Evolutionary conservation across 2,113 vertebrate species (phyloP), one percentile per base, ranked within the genome.

Genomic region (Acanthisitta chloris): DNA sequence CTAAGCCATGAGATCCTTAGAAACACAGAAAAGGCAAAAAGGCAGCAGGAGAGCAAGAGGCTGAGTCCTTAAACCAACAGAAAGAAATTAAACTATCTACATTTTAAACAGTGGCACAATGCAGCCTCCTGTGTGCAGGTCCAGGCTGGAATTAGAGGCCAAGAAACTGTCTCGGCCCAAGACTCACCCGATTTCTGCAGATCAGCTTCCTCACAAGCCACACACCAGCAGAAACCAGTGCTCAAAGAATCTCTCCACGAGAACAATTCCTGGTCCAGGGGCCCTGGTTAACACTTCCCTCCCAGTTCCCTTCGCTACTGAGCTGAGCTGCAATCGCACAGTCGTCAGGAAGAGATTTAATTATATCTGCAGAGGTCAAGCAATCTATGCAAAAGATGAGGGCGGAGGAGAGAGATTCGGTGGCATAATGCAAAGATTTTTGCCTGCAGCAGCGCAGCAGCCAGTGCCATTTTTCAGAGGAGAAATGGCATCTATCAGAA

Each of bases 301-400:
- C 67, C 42, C 54, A 34, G 73, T 3, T 43, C 11, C 31, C 18
- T 19, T 38, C 3, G 0, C 78, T 86, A 70, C 59, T 1, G 52
- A 92, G 81, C 70, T 8, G n/a, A 88, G 67, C 78, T 33, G 40
- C 91, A 89, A 83, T 19, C 36, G 13, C 83, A 19, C 31, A 6
- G 57, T n/a, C 21, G 5, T 70, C 69, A n/a, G 61, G 70, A 87
- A 69, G 89, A 96, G 78, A 82, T 93, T 96, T 91, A 79, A 96
- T 93, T 93, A 23, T 81, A 80, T 94, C 89, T 87, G 76, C 73
- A 59, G 91, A 94, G 93, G 92, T 94, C 87, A 97, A 94, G 40
- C 70, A 83, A 70, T 79, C 76, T 80, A 43, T 29, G 78, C 89
- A 79, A 49, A 73, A 72, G 77, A 77, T 43, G 62, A 58, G 14